Evolutionary conservation across 2,797 vertebrate species (phyloP), one percentile per base, ranked within the genome.

Genomic region (Thripadectes ignobilis): DNA sequence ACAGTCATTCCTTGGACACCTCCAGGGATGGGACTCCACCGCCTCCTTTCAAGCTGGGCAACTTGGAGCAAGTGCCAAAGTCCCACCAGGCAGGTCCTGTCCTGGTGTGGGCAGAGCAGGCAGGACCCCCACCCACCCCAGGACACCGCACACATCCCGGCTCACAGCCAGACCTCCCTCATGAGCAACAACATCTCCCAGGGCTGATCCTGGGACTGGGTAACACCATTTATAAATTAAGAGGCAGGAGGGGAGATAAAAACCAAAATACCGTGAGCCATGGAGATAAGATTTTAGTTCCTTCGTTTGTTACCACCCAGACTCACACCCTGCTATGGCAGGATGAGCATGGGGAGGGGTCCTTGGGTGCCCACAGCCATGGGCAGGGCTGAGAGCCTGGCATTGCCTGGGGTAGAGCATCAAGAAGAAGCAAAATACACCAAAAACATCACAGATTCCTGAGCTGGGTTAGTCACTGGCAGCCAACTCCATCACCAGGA

Each of bases 371-470:
- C 30, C 2, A 4, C 29, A 10, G 51, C 67, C 39, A 32, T 0
- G 3, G 49, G 46, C 74, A 75, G 36, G 45, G 90, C 58, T 29
- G 9, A 39, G 30, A 34, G 39, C 15, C n/a, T 3, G n/a, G 36
- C 24, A 9, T 54, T 45, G 5, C 26, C 34, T 0, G 0, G n/a
- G 27, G 8, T 16, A 3, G 59, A 48, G 29, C 15, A 2, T 39
- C 36, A 27, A 30, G 6, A 58, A 36, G 69, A 6, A 66, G 24
- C 24, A 46, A 10, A 90, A 66, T 59, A 52, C 12, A 14, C 49
- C 76, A 16, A 83, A 83, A 61, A 1, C 2, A 0, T 0, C 1
- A 2, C 3, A 2, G 36, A 32, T 59, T 72, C 59, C n/a, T 1
- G 21, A 75, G 61, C 65, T n/a, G 43, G 4, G 24, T 52, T 9